Evolutionary conservation across 2,797 vertebrate genomes (phyloP).

Genomic region (Orestias chungarensis): DNA sequence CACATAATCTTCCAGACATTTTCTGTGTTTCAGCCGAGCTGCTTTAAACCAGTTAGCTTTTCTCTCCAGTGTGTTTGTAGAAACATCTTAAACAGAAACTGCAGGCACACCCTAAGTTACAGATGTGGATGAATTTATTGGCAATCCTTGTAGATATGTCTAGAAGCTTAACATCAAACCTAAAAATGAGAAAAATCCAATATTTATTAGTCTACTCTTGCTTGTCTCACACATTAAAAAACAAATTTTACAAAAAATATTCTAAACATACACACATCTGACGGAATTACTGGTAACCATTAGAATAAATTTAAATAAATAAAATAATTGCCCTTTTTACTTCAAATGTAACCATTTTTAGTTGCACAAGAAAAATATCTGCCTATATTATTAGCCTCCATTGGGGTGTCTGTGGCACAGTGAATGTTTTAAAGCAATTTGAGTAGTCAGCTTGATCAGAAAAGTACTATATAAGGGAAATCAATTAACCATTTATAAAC

Average conservation of each 20-base stretch:
- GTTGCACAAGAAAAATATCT: neutral
- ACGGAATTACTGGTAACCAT: neutral
- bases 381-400: no score
- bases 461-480: neutral
- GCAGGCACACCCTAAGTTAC: constrained; percentile 25
- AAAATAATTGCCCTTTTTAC: no score
- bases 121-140: neutral
- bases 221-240: neutral
- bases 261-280: neutral
- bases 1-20: neutral
- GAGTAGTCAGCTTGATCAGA: no score
- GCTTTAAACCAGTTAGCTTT: neutral
- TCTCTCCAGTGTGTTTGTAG: constrained; percentile 3
- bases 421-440: no score
- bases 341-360: neutral
- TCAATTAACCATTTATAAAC: neutral
- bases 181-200: neutral
- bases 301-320: no score
- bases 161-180: neutral
- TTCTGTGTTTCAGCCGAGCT: neutral
- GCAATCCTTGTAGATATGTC: neutral
- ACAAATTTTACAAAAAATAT: neutral
- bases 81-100: constrained; percentile 8
- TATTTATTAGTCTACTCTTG: neutral
- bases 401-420: no score